phyloP scores from a whole-genome alignment of 2,797 vertebrate genomes.

The Enteromius argenteus region DNA sequence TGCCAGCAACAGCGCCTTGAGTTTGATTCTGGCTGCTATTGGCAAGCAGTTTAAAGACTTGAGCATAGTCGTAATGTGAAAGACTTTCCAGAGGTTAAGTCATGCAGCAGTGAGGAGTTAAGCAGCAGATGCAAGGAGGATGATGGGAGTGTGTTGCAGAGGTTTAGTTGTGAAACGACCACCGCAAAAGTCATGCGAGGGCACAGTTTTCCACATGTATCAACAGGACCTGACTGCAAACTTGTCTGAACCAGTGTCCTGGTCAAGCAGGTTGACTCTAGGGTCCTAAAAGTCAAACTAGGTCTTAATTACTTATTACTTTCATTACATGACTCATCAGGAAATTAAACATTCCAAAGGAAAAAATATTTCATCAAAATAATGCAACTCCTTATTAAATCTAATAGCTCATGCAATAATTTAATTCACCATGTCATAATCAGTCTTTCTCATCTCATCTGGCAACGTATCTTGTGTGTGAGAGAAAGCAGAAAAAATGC shows the following conservation, averaged over 20 bases:
- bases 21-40: conserved; percentile 5
- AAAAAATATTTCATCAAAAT: background rate
- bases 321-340: background rate
- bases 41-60: conserved; percentile 3
- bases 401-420: background rate
- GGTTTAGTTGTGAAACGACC: conserved; percentile 14
- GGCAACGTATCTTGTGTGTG: conserved; percentile 5
- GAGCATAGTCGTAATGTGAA: background rate
- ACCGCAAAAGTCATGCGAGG: background rate
- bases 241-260: background rate
- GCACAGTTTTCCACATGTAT: conserved; percentile 4
- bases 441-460: background rate
- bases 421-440: conserved; percentile 9
- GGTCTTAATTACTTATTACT: background rate
- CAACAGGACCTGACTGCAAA: background rate
- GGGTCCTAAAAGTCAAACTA: background rate
- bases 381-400: background rate
- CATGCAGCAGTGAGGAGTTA: background rate
- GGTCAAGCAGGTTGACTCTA: background rate
- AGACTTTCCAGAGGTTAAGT: conserved; percentile 6
- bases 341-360: background rate
- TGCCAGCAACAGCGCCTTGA: background rate
- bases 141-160: background rate
- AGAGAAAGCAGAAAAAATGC: conserved; percentile 24
- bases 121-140: conserved; percentile 1